These are phyloP conservation scores for Dendrocincla fuliginosa DNA, from an alignment of 2,797 vertebrate species.

Conservation along the genomic window DNA sequence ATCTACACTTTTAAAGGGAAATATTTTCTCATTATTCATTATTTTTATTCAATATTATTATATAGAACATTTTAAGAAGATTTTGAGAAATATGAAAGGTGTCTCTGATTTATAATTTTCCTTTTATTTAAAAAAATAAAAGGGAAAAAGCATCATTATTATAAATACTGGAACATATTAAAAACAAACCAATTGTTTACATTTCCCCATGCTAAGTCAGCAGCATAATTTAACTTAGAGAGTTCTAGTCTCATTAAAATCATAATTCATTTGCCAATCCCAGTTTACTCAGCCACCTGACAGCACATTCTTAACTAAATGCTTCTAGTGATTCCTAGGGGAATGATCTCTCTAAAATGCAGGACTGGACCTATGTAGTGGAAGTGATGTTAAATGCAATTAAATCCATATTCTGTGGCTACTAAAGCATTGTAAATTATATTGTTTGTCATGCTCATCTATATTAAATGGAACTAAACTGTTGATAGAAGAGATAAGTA, in stretches of 20 bases:
- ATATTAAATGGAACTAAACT: background rate
- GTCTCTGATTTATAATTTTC: background rate
- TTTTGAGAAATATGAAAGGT: background rate
- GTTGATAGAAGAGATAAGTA: background rate
- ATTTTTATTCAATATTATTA: background rate
- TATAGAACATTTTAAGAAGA: background rate
- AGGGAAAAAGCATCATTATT: background rate
- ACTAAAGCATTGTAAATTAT: background rate
- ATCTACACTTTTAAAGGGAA: constrained; percentile 26
- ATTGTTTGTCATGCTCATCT: background rate
- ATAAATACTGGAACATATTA: constrained; percentile 33
- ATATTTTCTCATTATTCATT: background rate
- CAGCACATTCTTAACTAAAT: background rate
- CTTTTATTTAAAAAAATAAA: background rate
- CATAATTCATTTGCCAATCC: background rate
- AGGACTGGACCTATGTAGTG: background rate
- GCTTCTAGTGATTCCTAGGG: background rate
- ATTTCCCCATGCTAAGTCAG: background rate
- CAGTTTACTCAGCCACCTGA: background rate
- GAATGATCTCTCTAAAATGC: background rate
- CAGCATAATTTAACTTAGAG: constrained; percentile 6
- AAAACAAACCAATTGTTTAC: constrained; percentile 40
- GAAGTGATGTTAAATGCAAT: background rate
- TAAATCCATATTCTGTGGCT: background rate
- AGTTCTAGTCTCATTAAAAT: constrained; percentile 42